A percentile compares a stretch with the other conserved stretches of the same genome.
These are phyloP conservation scores for Philotrypesis tridentata DNA, from an alignment of 1,140 invertebrate genomes.

Conservation along the genomic window DNA sequence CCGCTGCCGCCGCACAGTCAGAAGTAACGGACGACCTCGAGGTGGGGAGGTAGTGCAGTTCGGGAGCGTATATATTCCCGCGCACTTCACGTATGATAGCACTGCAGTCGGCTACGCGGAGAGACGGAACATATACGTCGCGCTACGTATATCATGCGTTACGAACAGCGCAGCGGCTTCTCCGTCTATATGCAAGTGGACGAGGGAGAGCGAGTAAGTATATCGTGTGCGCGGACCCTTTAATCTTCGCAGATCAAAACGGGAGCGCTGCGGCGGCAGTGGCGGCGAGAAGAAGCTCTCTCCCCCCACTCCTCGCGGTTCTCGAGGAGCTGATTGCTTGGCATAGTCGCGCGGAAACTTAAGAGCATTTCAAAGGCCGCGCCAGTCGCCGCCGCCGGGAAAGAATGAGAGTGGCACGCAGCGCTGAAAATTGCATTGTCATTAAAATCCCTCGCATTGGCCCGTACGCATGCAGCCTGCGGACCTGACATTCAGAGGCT, in stretches of 20 bases:
- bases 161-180: not conserved
- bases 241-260: conserved; percentile 69
- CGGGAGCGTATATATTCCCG: conserved; percentile 6
- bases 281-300: conserved; percentile 10
- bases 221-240: conserved; percentile 55
- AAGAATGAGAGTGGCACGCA: conserved; percentile 41
- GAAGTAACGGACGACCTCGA: not conserved
- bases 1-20: not conserved
- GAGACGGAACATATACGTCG: not conserved
- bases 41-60: conserved; percentile 1
- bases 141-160: no score
- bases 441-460: conserved; percentile 57
- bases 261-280: no score
- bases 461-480: not conserved
- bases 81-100: conserved; percentile 1
- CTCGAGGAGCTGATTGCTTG: conserved; percentile 65
- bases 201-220: not conserved
- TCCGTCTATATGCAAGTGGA: not conserved
- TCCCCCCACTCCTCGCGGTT: conserved; percentile 29
- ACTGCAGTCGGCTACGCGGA: not conserved
- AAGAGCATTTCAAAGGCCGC: conserved; percentile 66
- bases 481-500: no score
- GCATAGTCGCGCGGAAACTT: conserved; percentile 64
- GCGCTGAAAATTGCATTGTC: conserved; percentile 66
- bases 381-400: conserved; percentile 27